Percentiles rank a stretch among this genome's conserved stretches.
Evolutionary conservation across 1,140 invertebrate genomes (phyloP).

Genomic region (Drosophila auraria): DNA sequence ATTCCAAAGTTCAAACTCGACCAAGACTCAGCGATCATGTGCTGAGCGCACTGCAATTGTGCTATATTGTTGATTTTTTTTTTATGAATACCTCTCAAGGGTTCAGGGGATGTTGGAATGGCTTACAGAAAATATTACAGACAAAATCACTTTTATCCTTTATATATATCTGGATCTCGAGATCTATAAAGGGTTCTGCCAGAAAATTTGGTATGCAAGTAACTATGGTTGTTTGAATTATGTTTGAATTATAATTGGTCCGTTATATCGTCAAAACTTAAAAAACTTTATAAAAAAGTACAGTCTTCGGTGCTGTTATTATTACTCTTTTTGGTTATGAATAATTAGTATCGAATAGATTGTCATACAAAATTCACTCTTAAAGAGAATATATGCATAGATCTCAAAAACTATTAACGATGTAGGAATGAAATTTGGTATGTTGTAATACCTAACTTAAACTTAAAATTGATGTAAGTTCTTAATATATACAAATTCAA

Average conservation of each 20-base stretch:
- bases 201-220: background rate
- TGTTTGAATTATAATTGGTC: background rate
- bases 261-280: background rate
- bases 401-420: background rate
- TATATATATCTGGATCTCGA: background rate
- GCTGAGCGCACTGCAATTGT: conserved; percentile 4
- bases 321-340: too few species aligned
- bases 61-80: background rate
- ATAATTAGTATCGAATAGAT: too few species aligned
- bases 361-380: too few species aligned
- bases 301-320: too few species aligned
- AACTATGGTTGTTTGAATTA: background rate
- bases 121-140: too few species aligned
- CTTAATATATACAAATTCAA: too few species aligned
- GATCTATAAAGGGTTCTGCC: background rate
- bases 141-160: background rate
- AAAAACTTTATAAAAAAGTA: background rate
- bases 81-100: background rate
- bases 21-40: conserved; percentile 18
- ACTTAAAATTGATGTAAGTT: too few species aligned
- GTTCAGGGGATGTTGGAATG: background rate
- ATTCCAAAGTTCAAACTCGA: conserved; percentile 69
- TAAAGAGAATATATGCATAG: background rate
- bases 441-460: too few species aligned
- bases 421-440: background rate